phyloP scores from a whole-genome alignment of 2,797 vertebrate species.

The Periparus ater region DNA sequence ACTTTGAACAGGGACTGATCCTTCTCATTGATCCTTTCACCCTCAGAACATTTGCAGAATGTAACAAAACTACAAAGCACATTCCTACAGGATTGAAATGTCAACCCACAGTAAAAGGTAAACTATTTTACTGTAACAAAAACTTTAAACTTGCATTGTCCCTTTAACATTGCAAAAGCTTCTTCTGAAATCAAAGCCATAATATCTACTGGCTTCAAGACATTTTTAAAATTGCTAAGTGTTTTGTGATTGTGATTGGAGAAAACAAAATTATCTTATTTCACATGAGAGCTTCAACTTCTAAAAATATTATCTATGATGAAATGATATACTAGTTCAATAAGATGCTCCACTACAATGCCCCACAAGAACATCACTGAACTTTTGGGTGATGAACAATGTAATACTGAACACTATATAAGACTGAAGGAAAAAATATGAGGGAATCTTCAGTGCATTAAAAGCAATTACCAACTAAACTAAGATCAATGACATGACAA shows the following conservation, averaged over 20 bases:
- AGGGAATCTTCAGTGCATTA: conserved; percentile 45
- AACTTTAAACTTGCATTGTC: neutral
- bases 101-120: neutral
- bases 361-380: conserved; percentile 7
- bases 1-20: neutral
- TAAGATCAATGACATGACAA: conserved; percentile 36
- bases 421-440: conserved; percentile 10
- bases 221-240: neutral
- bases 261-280: neutral
- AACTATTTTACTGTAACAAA: neutral
- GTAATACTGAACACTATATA: conserved; percentile 1
- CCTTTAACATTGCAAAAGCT: neutral
- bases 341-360: neutral
- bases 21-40: neutral
- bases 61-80: neutral
- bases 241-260: neutral
- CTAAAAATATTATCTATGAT: neutral
- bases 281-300: neutral
- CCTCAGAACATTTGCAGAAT: neutral
- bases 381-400: conserved; percentile 17
- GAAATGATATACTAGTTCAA: conserved; percentile 16
- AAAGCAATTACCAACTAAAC: conserved; percentile 57
- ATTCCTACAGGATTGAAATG: neutral
- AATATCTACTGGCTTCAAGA: neutral
- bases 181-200: neutral